Percentiles rank a stretch among this genome's conserved stretches.
Evolutionary conservation across 2,888 invertebrate species (phyloP).

Genomic region (Schizotus pectinicornis): DNA sequence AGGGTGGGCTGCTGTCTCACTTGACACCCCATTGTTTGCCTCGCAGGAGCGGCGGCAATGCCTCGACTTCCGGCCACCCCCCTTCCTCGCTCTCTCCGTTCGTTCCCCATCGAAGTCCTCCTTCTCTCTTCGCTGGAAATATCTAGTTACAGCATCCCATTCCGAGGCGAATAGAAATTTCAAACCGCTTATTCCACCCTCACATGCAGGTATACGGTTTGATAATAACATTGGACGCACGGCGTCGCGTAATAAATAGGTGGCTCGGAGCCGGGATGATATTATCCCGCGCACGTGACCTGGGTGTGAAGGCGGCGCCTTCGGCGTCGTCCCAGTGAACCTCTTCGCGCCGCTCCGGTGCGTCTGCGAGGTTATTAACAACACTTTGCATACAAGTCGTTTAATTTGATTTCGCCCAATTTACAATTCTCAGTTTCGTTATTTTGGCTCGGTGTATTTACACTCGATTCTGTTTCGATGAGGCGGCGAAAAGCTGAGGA

Average conservation of each 20-base stretch:
- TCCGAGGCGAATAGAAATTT: constrained; percentile 41
- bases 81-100: neutral
- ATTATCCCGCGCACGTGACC: constrained; percentile 47
- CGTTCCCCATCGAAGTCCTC: constrained; percentile 11
- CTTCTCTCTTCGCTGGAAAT: constrained; percentile 10
- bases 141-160: constrained; percentile 31
- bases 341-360: constrained; percentile 23
- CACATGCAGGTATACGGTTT: constrained; percentile 41
- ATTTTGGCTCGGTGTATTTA: constrained; percentile 25
- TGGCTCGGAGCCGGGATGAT: constrained; percentile 43
- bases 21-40: constrained; percentile 10
- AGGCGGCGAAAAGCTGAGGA: no score
- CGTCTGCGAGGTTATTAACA: constrained; percentile 38
- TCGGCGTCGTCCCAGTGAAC: constrained; percentile 28
- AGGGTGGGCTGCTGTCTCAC: neutral
- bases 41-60: neutral
- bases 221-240: constrained; percentile 49
- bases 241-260: constrained; percentile 49
- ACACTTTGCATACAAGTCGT: constrained; percentile 44
- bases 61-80: constrained; percentile 5
- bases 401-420: constrained; percentile 43
- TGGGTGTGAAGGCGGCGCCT: constrained; percentile 37
- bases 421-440: constrained; percentile 36
- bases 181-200: constrained; percentile 41
- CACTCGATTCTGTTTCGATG: constrained; percentile 13